Evolutionary conservation across 2,888 invertebrate genomes (phyloP).

Genomic region (Dicyrtomina minuta): DNA sequence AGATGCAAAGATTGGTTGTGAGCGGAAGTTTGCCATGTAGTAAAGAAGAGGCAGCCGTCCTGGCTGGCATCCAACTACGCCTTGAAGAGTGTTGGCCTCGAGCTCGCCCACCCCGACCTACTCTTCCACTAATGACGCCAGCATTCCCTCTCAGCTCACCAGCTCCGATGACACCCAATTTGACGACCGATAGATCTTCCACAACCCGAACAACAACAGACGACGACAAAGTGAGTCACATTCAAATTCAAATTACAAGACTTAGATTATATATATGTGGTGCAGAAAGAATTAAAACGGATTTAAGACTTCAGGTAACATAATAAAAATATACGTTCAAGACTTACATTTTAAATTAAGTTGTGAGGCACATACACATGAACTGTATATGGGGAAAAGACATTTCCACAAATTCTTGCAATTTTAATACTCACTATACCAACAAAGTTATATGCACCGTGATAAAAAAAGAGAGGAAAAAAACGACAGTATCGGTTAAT

Average conservation of each 20-base stretch:
- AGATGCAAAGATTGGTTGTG: conserved; percentile 65
- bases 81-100: conserved; percentile 63
- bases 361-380: no score
- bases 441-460: no score
- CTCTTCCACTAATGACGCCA: conserved; percentile 33
- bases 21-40: conserved; percentile 64
- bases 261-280: not conserved
- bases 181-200: conserved; percentile 37
- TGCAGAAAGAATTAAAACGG: not conserved
- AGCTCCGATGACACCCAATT: conserved; percentile 32
- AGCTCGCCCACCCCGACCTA: conserved; percentile 51
- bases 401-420: no score
- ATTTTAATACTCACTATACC: no score
- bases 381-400: no score
- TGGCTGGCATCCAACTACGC: conserved; percentile 66
- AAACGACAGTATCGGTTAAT: no score
- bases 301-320: no score
- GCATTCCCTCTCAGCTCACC: conserved; percentile 30
- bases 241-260: not conserved
- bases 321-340: no score
- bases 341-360: no score
- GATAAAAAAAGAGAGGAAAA: no score
- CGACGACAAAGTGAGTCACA: conserved; percentile 34
- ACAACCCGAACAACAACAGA: conserved; percentile 30
- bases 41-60: conserved; percentile 65